phyloP scores from a whole-genome alignment of 2,113 vertebrate genomes.

The Sebastes fasciatus region DNA sequence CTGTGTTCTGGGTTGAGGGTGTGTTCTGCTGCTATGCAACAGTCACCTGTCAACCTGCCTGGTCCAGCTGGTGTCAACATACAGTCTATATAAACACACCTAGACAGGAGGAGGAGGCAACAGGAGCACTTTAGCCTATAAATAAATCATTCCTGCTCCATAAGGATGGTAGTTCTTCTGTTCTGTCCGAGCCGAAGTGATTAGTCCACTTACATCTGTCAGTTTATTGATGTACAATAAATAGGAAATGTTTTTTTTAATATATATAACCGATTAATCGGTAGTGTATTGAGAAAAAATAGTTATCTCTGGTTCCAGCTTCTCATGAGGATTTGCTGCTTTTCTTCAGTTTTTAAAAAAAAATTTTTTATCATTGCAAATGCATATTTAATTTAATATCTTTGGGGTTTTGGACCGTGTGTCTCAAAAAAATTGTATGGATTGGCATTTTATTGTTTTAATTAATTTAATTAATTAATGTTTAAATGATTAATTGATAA shows the following conservation, averaged over 20 bases:
- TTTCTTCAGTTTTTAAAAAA: no score
- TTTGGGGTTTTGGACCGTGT: not conserved
- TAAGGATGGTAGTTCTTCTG: not conserved
- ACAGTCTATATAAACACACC: slow-evolving; percentile 6
- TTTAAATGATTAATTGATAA: not conserved
- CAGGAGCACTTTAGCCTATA: slow-evolving; percentile 15
- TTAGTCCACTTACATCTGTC: not conserved
- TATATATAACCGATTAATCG: not conserved
- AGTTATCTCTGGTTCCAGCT: not conserved
- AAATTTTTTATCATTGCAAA: not conserved
- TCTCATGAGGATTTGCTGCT: not conserved
- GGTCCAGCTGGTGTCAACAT: slow-evolving; percentile 40
- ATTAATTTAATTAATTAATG: no score
- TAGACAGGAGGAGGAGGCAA: not conserved
- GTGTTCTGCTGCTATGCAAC: slow-evolving; percentile 53
- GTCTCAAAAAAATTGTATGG: not conserved
- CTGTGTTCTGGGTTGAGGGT: slow-evolving; percentile 19
- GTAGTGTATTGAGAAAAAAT: not conserved
- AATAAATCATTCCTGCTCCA: slow-evolving; percentile 46
- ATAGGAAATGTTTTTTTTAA: not conserved
- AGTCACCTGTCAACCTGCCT: slow-evolving; percentile 63
- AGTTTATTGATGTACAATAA: not conserved
- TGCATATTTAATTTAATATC: not conserved
- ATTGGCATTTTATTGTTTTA: no score
- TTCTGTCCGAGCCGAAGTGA: not conserved